phyloP scores from a whole-genome alignment of 2,888 invertebrate species.

The Cremastinae sp. region DNA sequence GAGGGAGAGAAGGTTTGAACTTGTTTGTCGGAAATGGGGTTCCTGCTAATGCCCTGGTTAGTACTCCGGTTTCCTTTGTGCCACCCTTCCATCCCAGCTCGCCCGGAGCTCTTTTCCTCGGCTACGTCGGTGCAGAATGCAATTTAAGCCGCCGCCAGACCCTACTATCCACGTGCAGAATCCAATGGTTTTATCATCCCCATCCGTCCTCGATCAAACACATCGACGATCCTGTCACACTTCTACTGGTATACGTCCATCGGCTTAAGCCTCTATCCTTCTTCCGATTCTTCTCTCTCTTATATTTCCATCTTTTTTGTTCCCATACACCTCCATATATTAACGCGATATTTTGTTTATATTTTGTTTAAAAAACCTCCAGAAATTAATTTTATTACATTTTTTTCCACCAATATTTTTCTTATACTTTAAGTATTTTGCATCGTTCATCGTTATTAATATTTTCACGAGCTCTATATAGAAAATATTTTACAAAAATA shows the following conservation, averaged over 20 bases:
- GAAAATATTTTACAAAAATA: too few relatives aligned
- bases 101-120: slow-evolving; percentile 60
- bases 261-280: slow-evolving; percentile 21
- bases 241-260: slow-evolving; percentile 20
- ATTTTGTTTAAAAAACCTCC: too few relatives aligned
- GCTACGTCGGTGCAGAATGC: slow-evolving; percentile 68
- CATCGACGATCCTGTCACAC: slow-evolving; percentile 28
- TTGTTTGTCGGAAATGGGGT: slow-evolving; percentile 76
- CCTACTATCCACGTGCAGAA: slow-evolving; percentile 58
- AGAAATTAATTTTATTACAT: too few relatives aligned
- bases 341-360: too few relatives aligned
- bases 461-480: too few relatives aligned
- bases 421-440: too few relatives aligned
- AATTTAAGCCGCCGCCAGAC: slow-evolving; percentile 71
- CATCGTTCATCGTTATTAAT: too few relatives aligned
- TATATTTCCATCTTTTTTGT: too few relatives aligned
- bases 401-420: too few relatives aligned
- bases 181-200: slow-evolving; percentile 13
- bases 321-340: too few relatives aligned
- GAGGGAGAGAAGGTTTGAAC: slow-evolving; percentile 69
- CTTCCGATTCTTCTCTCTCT: slow-evolving; percentile 38
- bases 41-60: slow-evolving; percentile 79
- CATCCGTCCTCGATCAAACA: neutral
- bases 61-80: slow-evolving; percentile 76
- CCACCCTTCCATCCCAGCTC: slow-evolving; percentile 65